Conservation (phyloP, 2,797 vertebrate genomes). For the Smutsia gigantea region DNA sequence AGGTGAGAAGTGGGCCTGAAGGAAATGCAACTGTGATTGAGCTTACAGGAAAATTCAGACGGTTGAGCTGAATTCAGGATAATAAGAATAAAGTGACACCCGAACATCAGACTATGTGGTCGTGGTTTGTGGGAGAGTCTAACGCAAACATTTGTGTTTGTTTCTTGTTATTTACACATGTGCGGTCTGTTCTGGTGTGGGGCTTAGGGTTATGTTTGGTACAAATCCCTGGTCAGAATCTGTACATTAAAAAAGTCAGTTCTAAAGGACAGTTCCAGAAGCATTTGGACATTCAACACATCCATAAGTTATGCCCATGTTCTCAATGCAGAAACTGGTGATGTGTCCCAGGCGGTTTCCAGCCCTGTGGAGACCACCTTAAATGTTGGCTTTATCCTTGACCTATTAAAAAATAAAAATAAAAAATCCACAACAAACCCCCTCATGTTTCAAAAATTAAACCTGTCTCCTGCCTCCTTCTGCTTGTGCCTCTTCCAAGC, state of each 20-base stretch:
- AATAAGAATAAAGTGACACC: neutral
- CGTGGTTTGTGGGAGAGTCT: neutral
- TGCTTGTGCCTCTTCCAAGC: neutral
- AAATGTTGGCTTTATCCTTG: neutral
- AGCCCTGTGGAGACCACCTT: neutral
- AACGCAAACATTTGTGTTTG: neutral
- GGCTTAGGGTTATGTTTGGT: neutral
- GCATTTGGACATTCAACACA: neutral
- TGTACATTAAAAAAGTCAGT: neutral
- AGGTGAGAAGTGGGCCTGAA: constrained; percentile 2
- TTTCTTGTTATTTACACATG: neutral
- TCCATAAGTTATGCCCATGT: neutral
- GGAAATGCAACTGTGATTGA: neutral
- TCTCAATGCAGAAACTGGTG: neutral
- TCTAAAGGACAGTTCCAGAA: neutral
- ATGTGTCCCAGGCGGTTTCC: neutral
- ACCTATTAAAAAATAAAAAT: neutral
- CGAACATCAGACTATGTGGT: accelerated
- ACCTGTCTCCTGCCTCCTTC: neutral
- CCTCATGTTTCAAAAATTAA: neutral
- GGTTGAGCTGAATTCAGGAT: neutral
- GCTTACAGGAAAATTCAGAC: neutral
- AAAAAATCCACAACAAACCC: neutral
- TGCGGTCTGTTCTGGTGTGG: neutral
- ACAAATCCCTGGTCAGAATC: neutral